phyloP scores from a whole-genome alignment of 2,113 vertebrate species.

The Colossoma macropomum region DNA sequence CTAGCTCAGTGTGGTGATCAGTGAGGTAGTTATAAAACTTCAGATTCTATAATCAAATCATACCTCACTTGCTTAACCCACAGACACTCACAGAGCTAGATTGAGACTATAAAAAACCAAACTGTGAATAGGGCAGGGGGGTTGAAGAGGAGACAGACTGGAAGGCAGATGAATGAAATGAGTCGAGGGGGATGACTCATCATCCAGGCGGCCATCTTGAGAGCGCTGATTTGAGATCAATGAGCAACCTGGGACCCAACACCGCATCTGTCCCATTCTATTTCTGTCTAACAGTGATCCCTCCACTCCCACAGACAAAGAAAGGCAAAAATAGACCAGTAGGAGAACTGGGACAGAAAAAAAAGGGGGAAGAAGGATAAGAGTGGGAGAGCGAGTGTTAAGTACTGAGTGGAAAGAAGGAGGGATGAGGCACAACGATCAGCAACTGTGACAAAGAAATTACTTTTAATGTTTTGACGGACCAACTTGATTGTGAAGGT shows the following conservation, averaged over 20 bases:
- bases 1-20: neutral
- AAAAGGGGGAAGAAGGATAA: constrained; percentile 21
- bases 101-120: neutral
- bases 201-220: constrained; percentile 52
- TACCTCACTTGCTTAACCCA: no score
- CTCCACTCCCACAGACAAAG: constrained; percentile 31
- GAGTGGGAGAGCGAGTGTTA: neutral
- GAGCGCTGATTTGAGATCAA: constrained; percentile 60
- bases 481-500: no score
- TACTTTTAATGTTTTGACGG: no score
- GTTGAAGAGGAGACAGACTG: constrained; percentile 17
- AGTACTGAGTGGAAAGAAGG: constrained; percentile 8
- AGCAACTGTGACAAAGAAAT: neutral
- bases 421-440: constrained; percentile 9
- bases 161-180: constrained; percentile 43
- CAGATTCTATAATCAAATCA: no score
- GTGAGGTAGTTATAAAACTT: no score
- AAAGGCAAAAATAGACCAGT: constrained; percentile 42
- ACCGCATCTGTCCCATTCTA: constrained; percentile 49
- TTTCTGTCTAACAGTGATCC: constrained; percentile 43
- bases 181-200: constrained; percentile 52
- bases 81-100: neutral
- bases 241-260: constrained; percentile 56
- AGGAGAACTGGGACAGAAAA: constrained; percentile 35
- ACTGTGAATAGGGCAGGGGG: neutral